Conservation (phyloP, 2,113 vertebrate genomes). For the Heterocephalus glaber region DNA sequence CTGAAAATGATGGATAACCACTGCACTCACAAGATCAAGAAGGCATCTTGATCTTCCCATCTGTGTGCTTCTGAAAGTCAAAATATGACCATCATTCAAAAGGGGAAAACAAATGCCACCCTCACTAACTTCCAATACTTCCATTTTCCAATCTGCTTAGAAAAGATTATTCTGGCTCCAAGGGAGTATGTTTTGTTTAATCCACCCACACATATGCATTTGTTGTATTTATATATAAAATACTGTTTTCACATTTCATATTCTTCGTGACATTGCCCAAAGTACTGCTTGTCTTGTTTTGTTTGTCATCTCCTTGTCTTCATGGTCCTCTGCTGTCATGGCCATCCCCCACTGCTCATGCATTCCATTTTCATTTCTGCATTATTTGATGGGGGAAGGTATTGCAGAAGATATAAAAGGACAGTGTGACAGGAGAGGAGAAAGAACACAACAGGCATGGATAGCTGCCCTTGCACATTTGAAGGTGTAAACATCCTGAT, state of each 20-base stretch:
- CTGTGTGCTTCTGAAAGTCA: neutral
- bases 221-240: neutral
- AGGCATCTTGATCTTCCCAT: neutral
- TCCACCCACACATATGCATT: neutral
- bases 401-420: neutral
- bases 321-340: neutral
- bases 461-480: neutral
- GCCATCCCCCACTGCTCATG: neutral
- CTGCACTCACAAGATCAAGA: neutral
- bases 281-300: neutral
- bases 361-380: neutral
- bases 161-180: neutral
- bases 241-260: slow-evolving; percentile 25
- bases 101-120: neutral
- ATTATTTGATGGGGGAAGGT: neutral
- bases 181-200: neutral
- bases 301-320: neutral
- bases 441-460: neutral
- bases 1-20: neutral
- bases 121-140: neutral
- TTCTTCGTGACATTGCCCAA: neutral
- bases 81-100: neutral
- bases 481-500: neutral
- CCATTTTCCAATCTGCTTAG: neutral
- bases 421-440: rapidly evolving